phyloP scores from a whole-genome alignment of 1,140 invertebrate species.

The Zaprionus inermis region DNA sequence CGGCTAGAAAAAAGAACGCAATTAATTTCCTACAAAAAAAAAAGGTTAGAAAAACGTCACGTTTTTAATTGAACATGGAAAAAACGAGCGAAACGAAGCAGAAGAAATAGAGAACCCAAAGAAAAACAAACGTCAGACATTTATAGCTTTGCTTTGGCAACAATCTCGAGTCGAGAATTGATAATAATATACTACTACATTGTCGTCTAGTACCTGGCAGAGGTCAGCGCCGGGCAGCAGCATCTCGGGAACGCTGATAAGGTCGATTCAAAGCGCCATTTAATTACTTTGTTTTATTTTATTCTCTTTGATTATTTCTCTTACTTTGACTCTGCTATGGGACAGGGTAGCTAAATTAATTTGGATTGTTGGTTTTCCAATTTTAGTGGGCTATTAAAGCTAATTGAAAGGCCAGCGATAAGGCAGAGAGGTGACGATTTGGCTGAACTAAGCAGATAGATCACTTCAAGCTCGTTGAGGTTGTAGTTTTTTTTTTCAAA shows the following conservation, averaged over 20 bases:
- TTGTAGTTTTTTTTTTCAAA: background rate
- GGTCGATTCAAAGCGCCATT: background rate
- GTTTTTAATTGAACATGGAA: constrained; percentile 62
- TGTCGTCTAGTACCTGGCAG: constrained; percentile 16
- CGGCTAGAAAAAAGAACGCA: constrained; percentile 21
- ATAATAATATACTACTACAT: constrained; percentile 33
- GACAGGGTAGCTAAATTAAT: constrained; percentile 56
- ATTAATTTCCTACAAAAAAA: constrained; percentile 41
- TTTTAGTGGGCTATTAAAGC: constrained; percentile 46
- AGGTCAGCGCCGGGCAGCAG: constrained; percentile 37
- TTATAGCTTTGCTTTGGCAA: constrained; percentile 53
- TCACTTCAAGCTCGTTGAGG: background rate
- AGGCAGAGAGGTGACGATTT: background rate
- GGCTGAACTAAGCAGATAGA: background rate
- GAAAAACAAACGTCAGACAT: constrained; percentile 31
- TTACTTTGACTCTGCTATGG: constrained; percentile 32
- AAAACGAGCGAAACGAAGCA: constrained; percentile 11
- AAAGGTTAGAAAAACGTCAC: constrained; percentile 55
- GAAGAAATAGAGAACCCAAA: constrained; percentile 26
- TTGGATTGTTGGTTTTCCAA: constrained; percentile 28
- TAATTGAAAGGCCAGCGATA: constrained; percentile 51
- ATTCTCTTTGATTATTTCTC: background rate
- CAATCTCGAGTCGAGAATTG: constrained; percentile 39
- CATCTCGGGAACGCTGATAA: constrained; percentile 35
- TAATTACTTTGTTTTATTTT: constrained; percentile 20